phyloP scores from a whole-genome alignment of 2,113 vertebrate genomes.

The Promerops cafer region DNA sequence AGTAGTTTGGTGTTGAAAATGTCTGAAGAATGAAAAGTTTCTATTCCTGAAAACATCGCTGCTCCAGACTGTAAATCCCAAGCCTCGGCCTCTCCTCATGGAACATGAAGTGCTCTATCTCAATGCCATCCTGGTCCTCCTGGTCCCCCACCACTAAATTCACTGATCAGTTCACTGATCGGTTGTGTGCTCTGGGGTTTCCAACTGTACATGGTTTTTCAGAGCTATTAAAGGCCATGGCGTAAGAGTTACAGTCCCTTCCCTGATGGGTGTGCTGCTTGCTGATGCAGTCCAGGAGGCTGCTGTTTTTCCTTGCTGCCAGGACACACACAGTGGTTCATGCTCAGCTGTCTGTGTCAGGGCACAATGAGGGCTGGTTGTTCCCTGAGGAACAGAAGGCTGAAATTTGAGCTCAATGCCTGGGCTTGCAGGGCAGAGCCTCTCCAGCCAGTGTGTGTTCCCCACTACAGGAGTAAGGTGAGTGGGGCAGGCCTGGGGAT shows the following conservation, averaged over 20 bases:
- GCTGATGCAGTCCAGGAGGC: background rate
- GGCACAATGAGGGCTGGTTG: accelerated
- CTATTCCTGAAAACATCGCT: background rate
- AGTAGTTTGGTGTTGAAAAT: background rate
- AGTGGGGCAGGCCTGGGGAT: background rate
- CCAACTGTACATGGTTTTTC: background rate
- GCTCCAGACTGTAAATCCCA: background rate
- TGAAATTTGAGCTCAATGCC: background rate
- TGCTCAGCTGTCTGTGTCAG: background rate
- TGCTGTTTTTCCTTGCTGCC: background rate
- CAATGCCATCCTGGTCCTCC: background rate
- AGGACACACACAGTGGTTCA: background rate
- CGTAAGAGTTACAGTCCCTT: background rate
- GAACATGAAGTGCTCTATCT: background rate
- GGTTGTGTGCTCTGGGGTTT: too few species aligned
- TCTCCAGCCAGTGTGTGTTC: accelerated
- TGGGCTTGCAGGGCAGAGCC: accelerated
- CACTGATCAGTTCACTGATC: background rate
- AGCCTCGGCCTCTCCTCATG: background rate
- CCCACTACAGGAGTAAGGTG: accelerated
- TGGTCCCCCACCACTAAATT: background rate
- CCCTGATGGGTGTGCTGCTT: background rate
- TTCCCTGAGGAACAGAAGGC: background rate
- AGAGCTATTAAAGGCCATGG: background rate
- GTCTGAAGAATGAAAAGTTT: background rate